Base-by-base conservation (phyloP, 2,888 invertebrate genomes). In the Therioaphis trifolii region DNA sequence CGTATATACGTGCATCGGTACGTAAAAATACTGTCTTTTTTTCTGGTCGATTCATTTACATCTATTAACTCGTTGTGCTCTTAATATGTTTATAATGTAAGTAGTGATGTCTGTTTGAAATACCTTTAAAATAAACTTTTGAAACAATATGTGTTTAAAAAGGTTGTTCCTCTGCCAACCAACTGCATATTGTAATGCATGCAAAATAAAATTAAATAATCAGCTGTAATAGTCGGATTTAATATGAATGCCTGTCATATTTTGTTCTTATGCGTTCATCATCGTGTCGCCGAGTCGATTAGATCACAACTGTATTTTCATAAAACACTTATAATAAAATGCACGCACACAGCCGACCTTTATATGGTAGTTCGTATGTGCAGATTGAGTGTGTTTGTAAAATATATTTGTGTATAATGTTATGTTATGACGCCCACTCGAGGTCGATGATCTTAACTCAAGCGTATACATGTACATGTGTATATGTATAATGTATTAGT, bases 371-470 rank as follows among this genome's bases (percentile, higher is more conserved):
- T 82, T 35, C 11, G 18, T 58, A 35, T 52, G 49, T 46, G 29
- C 61, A 46, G n/a, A 61, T 72, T 29, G 46, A 55, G 29, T 27
- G 21, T 63, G 58, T 76, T 35, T 24, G 63, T 63, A 24, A n/a
- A 35, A 35, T 35, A 35, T 7, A 35, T 35, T 35, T 35, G 35
- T 35, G 35, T 35, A 27, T 29, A 66, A 15, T 18, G 9, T 15
- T 49, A 12, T 61, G 82, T 49, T 52, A 40, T 72, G 72, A 72
- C 82, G 61, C 82, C 82, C 82, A 82, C 82, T 49, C 14, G 18
- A 72, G 82, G 82, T 82, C 82, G 63, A 63, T 82, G 82, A 82
- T 82, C 82, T 82, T 11, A 18, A 63, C 46, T 18, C 21, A 52
- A n/a, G 29, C 18, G 24, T 61, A 52, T 24, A 55, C 21, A 24